Evolutionary conservation across 2,113 vertebrate genomes (phyloP), one percentile per base, ranked within the genome.

Genomic region (Chionodraco myersi): DNA sequence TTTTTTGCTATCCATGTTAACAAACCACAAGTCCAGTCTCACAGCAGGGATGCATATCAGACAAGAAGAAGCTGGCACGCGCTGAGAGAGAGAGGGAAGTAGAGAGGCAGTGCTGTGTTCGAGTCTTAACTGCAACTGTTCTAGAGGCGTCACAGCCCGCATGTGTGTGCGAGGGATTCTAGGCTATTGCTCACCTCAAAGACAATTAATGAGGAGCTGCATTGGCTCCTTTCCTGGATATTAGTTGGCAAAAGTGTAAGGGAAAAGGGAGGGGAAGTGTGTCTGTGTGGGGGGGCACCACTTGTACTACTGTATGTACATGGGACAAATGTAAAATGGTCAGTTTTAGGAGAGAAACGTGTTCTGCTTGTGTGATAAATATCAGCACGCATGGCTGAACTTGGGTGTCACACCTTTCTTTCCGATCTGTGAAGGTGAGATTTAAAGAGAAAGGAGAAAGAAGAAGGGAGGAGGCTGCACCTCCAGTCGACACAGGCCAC

Each of bases 41-140:
- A 74, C 77, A 86, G 83, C 75, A 47, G 56, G 78, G 36, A 70
- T 65, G 77, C 69, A 81, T 85, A 79, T 68, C 36, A 84, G 72
- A 53, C 67, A 79, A 66, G 61, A 75, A 23, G 34, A 45, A 77
- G 49, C 51, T 72, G 61, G 66, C 44, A 18, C 54, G 65, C 45
- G 61, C 53, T 64, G 51, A 72, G 51, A 49, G 16, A 68, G 56
- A 51, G 10, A 36, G 63, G 36, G 21, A 34, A 56, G 30, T 18
- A 53, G 3, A n/a, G 44, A 41, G 26, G 2, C 6, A 53, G 52
- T 36, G 64, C 11, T 16, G 47, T 63, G 44, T 68, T 34, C n/a
- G 21, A 41, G 67, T 69, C 18, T 76, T 16, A 14, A 1, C 0
- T 65, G 53, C 7, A 61, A 36, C 80, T 63, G 36, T 54, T 79